Base-by-base conservation (phyloP, 2,888 invertebrate species). In the Brenthis ino region DNA sequence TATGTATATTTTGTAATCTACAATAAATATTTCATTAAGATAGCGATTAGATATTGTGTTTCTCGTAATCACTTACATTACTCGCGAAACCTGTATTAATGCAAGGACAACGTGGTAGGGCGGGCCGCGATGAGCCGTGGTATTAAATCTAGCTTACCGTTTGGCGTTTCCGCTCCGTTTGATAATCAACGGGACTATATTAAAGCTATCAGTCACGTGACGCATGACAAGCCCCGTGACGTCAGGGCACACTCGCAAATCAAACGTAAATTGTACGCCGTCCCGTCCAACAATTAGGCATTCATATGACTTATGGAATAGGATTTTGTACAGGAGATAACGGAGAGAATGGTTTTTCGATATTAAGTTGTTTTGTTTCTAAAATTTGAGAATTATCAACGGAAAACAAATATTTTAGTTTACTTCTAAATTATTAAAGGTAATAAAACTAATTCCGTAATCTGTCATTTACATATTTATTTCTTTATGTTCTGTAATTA, bases 91-190 rank as follows among this genome's bases (percentile, higher is more conserved):
- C 56, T 51, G 54, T 51, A 67, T 67, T 67, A 71, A 73, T 74
- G 71, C 77, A 80, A 82, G 82, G 80, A 80, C 80, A 83, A 80
- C 78, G 75, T 69, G 78, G 79, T 78, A 77, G 79, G 77, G 77
- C 78, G 79, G 77, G 79, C 80, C 74, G 83, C 87, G 83, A 89
- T 87, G 88, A 88, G 85, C 88, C 85, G 79, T 79, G 85, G 89
- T 86, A 89, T 90, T 91, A 91, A 89, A 91, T 89, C 90, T 88
- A 91, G 91, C 91, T 91, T 91, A 91, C 85, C 85, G 85, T 86
- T 87, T 85, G 89, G 85, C 86, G 84, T 88, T 90, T 89, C 87
- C 87, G 86, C 86, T 80, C 83, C 80, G 80, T 77, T 81, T 87
- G 85, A 88, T 89, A 90, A 91, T 91, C 90, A 88, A 88, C 89